Conservation (phyloP, 2,797 vertebrate species). For the Malacoctenus gilli region DNA sequence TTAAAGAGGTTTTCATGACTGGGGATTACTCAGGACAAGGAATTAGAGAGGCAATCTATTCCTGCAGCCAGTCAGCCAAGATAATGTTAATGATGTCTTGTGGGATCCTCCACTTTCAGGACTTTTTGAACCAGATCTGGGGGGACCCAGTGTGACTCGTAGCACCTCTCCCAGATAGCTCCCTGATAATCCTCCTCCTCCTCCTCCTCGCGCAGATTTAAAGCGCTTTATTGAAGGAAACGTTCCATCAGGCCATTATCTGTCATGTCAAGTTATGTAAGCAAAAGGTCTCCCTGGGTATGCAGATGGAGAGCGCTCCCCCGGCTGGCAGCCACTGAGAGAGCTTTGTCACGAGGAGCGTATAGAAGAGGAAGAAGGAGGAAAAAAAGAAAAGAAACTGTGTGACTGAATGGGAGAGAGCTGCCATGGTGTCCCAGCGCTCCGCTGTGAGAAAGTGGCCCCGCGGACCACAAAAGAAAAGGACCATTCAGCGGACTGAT, state of each 20-base stretch:
- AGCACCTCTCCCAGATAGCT: constrained; percentile 35
- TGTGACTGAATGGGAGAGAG: constrained; percentile 36
- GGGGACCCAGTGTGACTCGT: constrained; percentile 61
- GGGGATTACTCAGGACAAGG: constrained; percentile 59
- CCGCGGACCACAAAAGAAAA: constrained; percentile 46
- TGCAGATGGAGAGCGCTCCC: constrained; percentile 17
- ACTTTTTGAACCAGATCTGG: constrained; percentile 59
- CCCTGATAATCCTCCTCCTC: constrained; percentile 60
- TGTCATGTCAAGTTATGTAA: constrained; percentile 49
- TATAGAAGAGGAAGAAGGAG: constrained; percentile 13
- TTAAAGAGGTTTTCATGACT: constrained; percentile 37
- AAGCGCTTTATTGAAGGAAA: constrained; percentile 58
- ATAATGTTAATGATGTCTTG: constrained; percentile 80
- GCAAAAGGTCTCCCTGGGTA: constrained; percentile 30
- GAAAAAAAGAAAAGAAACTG: constrained; percentile 12
- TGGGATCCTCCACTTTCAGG: constrained; percentile 67
- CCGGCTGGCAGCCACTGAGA: constrained; percentile 31
- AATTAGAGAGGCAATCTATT: constrained; percentile 51
- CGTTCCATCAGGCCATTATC: constrained; percentile 56
- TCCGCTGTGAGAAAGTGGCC: constrained; percentile 33
- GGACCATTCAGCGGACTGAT: constrained; percentile 46
- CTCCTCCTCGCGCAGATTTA: constrained; percentile 68
- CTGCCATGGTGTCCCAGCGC: constrained; percentile 22
- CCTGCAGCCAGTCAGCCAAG: constrained; percentile 46
- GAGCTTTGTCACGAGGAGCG: constrained; percentile 34